Conservation (phyloP, 64 coral and sea anemone genomes). For the Montipora efflorescens region DNA sequence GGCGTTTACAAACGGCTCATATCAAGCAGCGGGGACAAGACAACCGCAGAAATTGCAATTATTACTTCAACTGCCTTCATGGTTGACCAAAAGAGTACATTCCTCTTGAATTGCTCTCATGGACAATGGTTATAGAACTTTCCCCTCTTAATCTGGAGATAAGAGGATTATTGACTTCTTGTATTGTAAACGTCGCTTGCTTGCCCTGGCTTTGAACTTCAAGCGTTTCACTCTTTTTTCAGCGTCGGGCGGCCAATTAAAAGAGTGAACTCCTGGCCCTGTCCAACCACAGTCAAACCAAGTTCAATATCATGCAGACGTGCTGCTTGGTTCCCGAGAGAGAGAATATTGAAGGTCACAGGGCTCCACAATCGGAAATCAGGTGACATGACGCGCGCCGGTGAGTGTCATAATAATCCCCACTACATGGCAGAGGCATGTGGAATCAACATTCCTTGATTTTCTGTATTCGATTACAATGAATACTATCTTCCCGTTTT, state of each 20-base stretch:
- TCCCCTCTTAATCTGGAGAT: no score
- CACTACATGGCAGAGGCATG: background rate
- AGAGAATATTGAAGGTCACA: background rate
- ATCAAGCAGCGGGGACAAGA: background rate
- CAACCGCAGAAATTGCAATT: background rate
- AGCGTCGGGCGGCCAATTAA: background rate
- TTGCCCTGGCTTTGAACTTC: background rate
- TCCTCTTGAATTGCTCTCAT: background rate
- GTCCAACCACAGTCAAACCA: background rate
- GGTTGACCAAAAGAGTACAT: background rate
- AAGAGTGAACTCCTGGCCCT: background rate
- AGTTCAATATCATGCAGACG: background rate
- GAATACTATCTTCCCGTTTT: background rate
- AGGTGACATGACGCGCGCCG: conserved; percentile 5
- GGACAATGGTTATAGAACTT: no score
- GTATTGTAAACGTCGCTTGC: background rate
- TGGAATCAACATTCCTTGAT: background rate
- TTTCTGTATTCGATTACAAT: background rate
- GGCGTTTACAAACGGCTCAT: background rate
- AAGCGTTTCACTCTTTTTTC: no score
- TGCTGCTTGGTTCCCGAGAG: background rate
- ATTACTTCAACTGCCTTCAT: background rate
- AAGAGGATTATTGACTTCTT: no score
- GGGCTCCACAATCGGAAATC: background rate
- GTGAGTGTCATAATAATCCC: background rate